Percentiles rank a stretch among this genome's conserved stretches.
Evolutionary conservation across 2,797 vertebrate genomes (phyloP).

Genomic region (Channallabes apus): DNA sequence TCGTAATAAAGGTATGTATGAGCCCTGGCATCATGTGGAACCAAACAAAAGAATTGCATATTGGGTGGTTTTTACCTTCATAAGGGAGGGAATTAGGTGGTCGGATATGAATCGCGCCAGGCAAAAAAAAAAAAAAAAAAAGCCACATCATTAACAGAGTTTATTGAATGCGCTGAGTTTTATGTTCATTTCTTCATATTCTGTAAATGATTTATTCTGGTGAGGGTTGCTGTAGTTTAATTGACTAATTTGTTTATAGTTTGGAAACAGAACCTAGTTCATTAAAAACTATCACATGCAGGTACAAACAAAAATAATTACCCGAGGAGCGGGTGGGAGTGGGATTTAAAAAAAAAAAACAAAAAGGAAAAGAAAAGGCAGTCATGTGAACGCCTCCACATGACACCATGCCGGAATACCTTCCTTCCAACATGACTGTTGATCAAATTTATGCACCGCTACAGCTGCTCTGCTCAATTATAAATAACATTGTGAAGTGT

Average conservation of each 20-base stretch:
- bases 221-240: not conserved
- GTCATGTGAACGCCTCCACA: not conserved
- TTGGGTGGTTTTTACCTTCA: not conserved
- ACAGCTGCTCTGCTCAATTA: slow-evolving; percentile 36
- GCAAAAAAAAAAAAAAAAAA: not conserved
- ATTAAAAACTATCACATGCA: slow-evolving; percentile 9
- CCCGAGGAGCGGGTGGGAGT: not conserved
- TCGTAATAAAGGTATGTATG: not conserved
- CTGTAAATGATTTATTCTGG: not conserved
- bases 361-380: not conserved
- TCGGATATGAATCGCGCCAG: not conserved
- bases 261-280: slow-evolving; percentile 3
- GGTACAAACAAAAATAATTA: slow-evolving; percentile 12
- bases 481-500: slow-evolving; percentile 10
- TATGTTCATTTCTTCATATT: not conserved
- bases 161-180: not conserved
- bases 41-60: not conserved
- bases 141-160: not conserved
- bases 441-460: slow-evolving; percentile 21
- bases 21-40: not conserved
- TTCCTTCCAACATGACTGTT: slow-evolving; percentile 18
- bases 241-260: slow-evolving; percentile 5
- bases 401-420: slow-evolving; percentile 4
- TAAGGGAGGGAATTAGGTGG: not conserved
- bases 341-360: slow-evolving; percentile 3